Base-by-base conservation (phyloP, 2,888 invertebrate genomes). In the Oconnorella tubifera region DNA sequence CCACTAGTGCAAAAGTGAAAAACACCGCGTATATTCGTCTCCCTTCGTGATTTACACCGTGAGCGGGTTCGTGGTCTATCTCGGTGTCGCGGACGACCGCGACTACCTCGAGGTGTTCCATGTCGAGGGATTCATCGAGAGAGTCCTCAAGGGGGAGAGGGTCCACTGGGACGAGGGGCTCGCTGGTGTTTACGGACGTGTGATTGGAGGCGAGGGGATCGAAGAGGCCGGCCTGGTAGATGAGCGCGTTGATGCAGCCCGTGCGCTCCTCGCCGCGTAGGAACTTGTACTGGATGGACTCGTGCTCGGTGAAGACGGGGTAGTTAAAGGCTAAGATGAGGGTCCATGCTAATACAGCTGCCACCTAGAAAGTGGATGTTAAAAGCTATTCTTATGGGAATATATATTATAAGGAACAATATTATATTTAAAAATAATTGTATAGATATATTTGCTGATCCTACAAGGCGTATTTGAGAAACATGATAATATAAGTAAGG, bases 1-100 rank as follows among this genome's bases (percentile, higher is more conserved):
- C 86, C 73, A 91, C 88, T 83, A 92, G 96, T 61, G 92, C 92
- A 66, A 91, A 90, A 69, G 90, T 84, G 80, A 94, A 91, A 85
- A 95, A 81, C 27, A 70, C 73, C 3, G 71, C 75, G 62, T 75
- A 77, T 63, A 79, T 71, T 19, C 58, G 19, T 10, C 63, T 40
- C 2, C 67, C 69, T 29, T 70, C 51, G 28, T 53, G 25, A 10
- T 50, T 51, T 10, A 19, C 25, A n/a, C n/a, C n/a, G 10, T 10
- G 40, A 10, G 40, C 40, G 40, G 10, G 10, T 10, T 14, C 40
- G 40, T 40, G 48, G 25, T 56, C 33, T 31, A 40, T 40, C 19
- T 66, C 29, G 3, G 66, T 23, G 40, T 62, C 62, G n/a, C n/a
- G n/a, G n/a, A n/a, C n/a, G n/a, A n/a, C n/a, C n/a, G n/a, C n/a